Conservation (phyloP, 2,113 vertebrate genomes). For the Pelusios castaneus region DNA sequence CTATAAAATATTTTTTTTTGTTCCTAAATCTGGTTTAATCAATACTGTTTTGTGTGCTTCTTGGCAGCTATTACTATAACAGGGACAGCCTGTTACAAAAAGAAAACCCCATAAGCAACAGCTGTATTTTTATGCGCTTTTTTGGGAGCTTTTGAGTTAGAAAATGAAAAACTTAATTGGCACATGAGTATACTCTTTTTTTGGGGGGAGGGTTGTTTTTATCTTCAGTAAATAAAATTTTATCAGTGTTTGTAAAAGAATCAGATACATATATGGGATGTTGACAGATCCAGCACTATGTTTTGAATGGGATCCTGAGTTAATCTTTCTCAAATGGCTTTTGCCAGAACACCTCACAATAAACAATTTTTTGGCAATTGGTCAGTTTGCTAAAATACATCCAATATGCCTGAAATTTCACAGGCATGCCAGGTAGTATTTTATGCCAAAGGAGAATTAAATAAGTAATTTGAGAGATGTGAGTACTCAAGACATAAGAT, state of each 20-base stretch:
- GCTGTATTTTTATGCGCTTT: not conserved
- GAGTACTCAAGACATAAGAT: not conserved
- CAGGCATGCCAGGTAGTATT: not conserved
- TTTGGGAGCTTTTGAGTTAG: not conserved
- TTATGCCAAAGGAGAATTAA: not conserved
- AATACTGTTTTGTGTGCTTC: not conserved
- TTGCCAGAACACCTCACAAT: not conserved
- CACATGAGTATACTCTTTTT: too few species aligned
- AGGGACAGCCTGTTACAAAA: not conserved
- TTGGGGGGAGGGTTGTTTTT: too few species aligned
- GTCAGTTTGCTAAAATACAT: not conserved
- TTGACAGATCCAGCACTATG: not conserved
- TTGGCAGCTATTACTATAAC: not conserved
- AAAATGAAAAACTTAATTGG: not conserved
- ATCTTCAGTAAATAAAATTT: not conserved
- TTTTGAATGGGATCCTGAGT: not conserved
- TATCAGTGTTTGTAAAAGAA: not conserved
- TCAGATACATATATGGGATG: not conserved
- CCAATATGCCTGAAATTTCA: not conserved
- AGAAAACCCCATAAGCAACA: not conserved
- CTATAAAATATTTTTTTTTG: not conserved
- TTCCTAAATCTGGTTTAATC: not conserved
- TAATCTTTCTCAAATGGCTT: not conserved
- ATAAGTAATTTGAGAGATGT: not conserved
- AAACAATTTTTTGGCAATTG: not conserved